phyloP scores from a whole-genome alignment of 2,797 vertebrate species.

The Chelonia mydas region DNA sequence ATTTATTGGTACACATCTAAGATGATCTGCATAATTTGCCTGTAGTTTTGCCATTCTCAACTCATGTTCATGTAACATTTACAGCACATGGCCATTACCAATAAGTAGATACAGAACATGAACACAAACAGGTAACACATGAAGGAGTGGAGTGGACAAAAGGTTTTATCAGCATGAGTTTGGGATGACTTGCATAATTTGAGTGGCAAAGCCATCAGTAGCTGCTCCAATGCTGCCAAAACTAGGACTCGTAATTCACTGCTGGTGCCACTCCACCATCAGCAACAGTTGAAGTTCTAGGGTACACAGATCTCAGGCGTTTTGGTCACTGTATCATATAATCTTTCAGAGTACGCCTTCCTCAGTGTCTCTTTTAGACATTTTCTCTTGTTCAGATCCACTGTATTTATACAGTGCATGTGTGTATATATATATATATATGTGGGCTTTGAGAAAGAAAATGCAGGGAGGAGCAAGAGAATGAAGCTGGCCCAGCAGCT shows the following conservation, averaged over 20 bases:
- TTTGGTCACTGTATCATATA: not conserved
- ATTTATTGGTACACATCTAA: not conserved
- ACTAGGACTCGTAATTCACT: not conserved
- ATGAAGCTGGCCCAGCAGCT: not conserved
- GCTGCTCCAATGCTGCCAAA: not conserved
- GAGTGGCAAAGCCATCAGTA: not conserved
- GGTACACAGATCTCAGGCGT: not conserved
- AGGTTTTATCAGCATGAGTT: not conserved
- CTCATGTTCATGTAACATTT: not conserved
- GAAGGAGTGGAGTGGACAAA: not conserved
- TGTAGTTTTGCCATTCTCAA: not conserved
- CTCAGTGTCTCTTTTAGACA: not conserved
- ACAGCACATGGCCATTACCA: not conserved
- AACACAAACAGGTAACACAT: not conserved
- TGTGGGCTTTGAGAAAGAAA: not conserved
- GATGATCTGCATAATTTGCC: not conserved
- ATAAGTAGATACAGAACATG: not conserved
- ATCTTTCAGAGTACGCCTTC: constrained; percentile 12
- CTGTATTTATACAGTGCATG: not conserved
- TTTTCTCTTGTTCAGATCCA: not conserved
- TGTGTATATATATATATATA: not conserved
- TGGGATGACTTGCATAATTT: not conserved
- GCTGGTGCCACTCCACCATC: not conserved
- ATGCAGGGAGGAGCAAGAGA: not conserved
- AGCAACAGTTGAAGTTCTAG: not conserved